These are phyloP conservation scores for Apeira syringaria DNA, from an alignment of 2,888 invertebrate species.

Conservation along the genomic window DNA sequence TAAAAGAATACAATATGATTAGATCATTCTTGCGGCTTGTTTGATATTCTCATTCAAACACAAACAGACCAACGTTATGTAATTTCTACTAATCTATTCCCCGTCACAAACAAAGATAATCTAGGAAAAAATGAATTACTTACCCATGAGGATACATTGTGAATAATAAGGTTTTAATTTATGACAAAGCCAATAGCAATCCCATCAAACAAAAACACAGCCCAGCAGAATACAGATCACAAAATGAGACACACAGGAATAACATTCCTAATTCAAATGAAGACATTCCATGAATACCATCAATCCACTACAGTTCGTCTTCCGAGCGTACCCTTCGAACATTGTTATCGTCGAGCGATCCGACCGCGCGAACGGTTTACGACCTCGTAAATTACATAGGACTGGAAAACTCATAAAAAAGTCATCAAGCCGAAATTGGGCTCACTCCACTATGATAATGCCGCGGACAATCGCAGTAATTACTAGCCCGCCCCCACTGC, in stretches of 20 bases:
- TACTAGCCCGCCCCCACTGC: slow-evolving; percentile 37
- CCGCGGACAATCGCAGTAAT: slow-evolving; percentile 65
- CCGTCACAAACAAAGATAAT: no score
- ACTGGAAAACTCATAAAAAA: slow-evolving; percentile 78
- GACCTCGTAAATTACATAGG: slow-evolving; percentile 69
- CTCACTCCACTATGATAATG: slow-evolving; percentile 74
- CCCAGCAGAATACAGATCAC: slow-evolving; percentile 6
- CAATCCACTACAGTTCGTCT: slow-evolving; percentile 2
- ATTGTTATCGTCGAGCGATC: slow-evolving; percentile 43
- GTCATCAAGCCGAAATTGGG: slow-evolving; percentile 77
- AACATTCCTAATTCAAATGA: slow-evolving; percentile 15
- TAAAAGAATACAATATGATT: no score
- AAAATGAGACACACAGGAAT: slow-evolving; percentile 7
- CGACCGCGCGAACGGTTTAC: slow-evolving; percentile 51
- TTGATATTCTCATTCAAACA: no score
- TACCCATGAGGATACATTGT: no score
- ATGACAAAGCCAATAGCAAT: no score
- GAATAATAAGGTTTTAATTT: no score
- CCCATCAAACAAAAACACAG: slow-evolving; percentile 1
- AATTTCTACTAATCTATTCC: no score
- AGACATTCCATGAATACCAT: slow-evolving; percentile 21
- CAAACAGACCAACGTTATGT: no score
- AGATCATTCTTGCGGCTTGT: no score
- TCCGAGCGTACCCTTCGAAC: slow-evolving; percentile 21
- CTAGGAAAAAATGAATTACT: no score